Evolutionary conservation across 1,140 invertebrate genomes (phyloP), one percentile per base, ranked within the genome.

Genomic region (Drosophila sp.): DNA sequence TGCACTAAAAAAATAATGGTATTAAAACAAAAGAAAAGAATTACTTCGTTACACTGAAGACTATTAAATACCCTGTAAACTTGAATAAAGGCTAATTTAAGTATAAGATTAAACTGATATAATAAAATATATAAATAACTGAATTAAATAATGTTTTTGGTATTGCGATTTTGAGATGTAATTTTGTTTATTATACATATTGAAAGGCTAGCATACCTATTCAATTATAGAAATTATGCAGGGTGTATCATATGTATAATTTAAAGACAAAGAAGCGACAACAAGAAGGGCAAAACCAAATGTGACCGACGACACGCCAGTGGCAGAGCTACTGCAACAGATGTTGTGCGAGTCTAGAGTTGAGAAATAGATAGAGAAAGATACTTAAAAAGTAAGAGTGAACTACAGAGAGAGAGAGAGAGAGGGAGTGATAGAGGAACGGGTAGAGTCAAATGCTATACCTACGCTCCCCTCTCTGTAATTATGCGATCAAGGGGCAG

Each of bases 401-500:
- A 11, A 16, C 6, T 25, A 46, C 2, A 46, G 8, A 36, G 50
- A 41, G 13, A 21, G 40, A 2, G 41, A 8, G 18, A 36, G 48
- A 25, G 1, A 7, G 9, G n/a, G 32, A 32, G 29, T 16, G 27
- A 25, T 1, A n/a, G 14, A 16, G 7, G 40, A 29, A 56, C 5
- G 56, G 56, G 34, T 27, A 18, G 62, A 45, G 69, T 64, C 61
- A 57, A 65, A 72, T 38, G 27, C 56, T 73, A 34, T 38, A 36
- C 43, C 34, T 54, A 40, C 9, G 7, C 32, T 40, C 41, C 51
- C 65, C 57, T 32, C 59, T 38, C 14, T 70, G 32, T 82, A 82
- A 82, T 82, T 78, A 79, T 71, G 63, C 56, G 70, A 76, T 76
- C 74, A 76, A 72, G 61, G 61, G 72, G 46, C 67, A 14, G 36